A percentile compares a stretch with the other conserved stretches of the same genome.
Conservation (phyloP, 2,888 invertebrate species). For the Xanthostigma xanthostigma region DNA sequence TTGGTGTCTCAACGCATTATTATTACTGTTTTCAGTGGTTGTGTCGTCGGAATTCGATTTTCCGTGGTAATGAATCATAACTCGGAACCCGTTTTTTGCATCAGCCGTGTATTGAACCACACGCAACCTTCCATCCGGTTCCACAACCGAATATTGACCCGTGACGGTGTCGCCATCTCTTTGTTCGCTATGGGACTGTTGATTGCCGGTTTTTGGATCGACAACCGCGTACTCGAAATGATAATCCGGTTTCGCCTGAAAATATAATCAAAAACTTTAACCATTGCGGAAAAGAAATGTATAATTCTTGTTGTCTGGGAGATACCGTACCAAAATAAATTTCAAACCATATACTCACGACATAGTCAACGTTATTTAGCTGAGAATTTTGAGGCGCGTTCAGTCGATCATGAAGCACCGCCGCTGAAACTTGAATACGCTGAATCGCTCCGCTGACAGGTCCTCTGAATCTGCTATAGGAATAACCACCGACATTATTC, state of each 20-base stretch:
- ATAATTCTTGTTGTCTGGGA: background rate
- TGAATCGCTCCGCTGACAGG: conserved; percentile 53
- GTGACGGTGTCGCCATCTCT: conserved; percentile 56
- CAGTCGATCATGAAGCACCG: conserved; percentile 35
- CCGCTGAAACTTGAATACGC: conserved; percentile 38
- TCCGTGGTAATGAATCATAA: conserved; percentile 23
- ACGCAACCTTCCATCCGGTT: conserved; percentile 58
- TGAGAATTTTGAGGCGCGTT: conserved; percentile 32
- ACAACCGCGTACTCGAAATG: conserved; percentile 62
- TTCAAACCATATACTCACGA: conserved; percentile 29
- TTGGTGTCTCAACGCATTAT: too few relatives aligned
- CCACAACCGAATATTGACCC: conserved; percentile 58
- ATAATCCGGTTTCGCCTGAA: conserved; percentile 59
- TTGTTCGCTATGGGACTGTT: conserved; percentile 55
- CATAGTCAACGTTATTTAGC: conserved; percentile 47
- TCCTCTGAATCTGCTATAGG: conserved; percentile 56
- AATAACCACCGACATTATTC: conserved; percentile 38
- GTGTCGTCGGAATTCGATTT: too few relatives aligned
- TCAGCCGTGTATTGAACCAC: conserved; percentile 62
- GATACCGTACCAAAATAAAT: conserved; percentile 1
- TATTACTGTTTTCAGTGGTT: too few relatives aligned
- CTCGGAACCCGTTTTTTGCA: conserved; percentile 58
- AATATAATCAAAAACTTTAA: conserved; percentile 10
- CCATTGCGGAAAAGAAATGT: background rate
- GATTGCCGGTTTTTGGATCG: conserved; percentile 55